Evolutionary conservation across 2,797 vertebrate genomes (phyloP), one percentile per base, ranked within the genome.

Genomic region (Steatocranus sp.): DNA sequence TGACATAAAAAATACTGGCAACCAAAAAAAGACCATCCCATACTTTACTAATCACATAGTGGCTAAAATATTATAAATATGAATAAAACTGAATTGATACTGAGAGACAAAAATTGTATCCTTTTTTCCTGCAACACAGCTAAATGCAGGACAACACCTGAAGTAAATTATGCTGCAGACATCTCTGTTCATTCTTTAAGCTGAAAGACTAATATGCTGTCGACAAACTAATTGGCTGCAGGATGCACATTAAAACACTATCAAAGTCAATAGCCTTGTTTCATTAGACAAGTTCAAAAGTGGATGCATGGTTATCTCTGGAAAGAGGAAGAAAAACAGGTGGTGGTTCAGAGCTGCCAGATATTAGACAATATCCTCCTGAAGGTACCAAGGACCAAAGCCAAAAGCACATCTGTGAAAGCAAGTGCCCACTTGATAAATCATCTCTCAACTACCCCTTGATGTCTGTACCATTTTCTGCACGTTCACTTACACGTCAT

Each of bases 331-430:
- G 74, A 77, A 54, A 79, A 91, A 77, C 84, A 91, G 93, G 75
- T 90, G 90, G 87, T 12, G 63, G 41, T 18, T 82, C 80, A 23
- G 56, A 38, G 82, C 80, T 91, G 89, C 83, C 89, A 91, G 89
- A 66, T 83, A 89, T 85, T 12, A 89, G 76, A 81, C 53, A 6
- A 43, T 18, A 5, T 80, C 70, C 25, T 85, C 75, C 79, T 86
- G 79, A 78, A 86, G 49, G 74, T 58, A 32, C 14, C 0, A 79
- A 81, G 88, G 78, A 66, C 17, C 58, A 8, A 48, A 81, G 87
- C 84, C 80, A 91, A 76, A 41, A 25, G 41, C 86, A 77, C 87
- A 86, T 87, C 83, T 87, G 84, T 75, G 83, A 84, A 34, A 20
- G 17, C 83, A 36, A 74, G 34, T 18, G 75, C 12, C 54, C 43